phyloP scores from a whole-genome alignment of 2,888 invertebrate species.

The Apodemia mormo region DNA sequence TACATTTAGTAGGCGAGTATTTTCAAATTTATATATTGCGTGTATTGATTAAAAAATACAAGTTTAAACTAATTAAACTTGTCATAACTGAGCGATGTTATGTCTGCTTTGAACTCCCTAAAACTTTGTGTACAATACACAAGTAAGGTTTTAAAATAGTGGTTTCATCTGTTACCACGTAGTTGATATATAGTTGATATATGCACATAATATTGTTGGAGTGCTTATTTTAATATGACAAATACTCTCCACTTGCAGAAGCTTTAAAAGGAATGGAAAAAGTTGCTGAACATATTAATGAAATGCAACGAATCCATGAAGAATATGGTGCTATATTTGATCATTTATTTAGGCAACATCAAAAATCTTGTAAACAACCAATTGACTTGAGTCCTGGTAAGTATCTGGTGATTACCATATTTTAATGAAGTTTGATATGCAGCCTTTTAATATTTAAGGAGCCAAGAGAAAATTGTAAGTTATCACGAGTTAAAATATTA shows the following conservation, averaged over 20 bases:
- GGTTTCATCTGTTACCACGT: too few species aligned
- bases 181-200: too few species aligned
- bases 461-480: too few species aligned
- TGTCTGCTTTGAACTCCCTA: too few species aligned
- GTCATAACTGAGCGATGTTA: too few species aligned
- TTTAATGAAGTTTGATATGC: too few species aligned
- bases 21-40: not conserved
- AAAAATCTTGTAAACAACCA: constrained; percentile 96
- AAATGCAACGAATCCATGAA: constrained; percentile 99
- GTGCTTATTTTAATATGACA: not conserved
- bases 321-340: constrained; percentile 99
- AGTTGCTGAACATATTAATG: constrained; percentile 99
- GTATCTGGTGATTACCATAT: not conserved
- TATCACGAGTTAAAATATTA: too few species aligned
- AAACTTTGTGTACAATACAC: too few species aligned
- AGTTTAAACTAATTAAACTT: too few species aligned
- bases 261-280: constrained; percentile 98
- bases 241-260: constrained; percentile 81
- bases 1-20: constrained; percentile 92
- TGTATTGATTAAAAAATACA: too few species aligned
- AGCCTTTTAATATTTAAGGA: too few species aligned
- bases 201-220: not conserved
- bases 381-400: constrained; percentile 95
- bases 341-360: constrained; percentile 97
- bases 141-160: too few species aligned